Evolutionary conservation across 2,797 vertebrate genomes (phyloP).

Genomic region (Zenarchopterus dispar): DNA sequence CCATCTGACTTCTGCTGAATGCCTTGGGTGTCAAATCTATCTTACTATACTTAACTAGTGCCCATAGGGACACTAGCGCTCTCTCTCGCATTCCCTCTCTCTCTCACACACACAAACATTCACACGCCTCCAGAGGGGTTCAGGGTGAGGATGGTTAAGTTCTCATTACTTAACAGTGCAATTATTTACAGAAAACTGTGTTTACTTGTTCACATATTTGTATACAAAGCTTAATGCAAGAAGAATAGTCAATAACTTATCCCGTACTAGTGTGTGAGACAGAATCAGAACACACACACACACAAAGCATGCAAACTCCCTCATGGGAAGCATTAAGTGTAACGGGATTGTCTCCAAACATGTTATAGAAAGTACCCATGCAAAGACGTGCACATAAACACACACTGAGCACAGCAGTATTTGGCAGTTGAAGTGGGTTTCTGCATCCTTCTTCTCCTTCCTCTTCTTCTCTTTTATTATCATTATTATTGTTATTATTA

Average conservation of each 20-base stretch:
- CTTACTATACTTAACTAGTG: conserved; percentile 70
- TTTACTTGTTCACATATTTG: conserved; percentile 1
- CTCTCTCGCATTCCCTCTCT: conserved; percentile 2
- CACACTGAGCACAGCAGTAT: neutral
- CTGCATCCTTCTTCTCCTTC: no score
- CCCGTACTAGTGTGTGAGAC: neutral
- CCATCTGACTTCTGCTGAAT: conserved; percentile 39
- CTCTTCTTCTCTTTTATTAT: no score
- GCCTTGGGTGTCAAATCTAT: conserved; percentile 67
- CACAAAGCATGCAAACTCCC: neutral
- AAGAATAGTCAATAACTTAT: neutral
- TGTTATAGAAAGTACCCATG: neutral
- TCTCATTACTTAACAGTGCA: conserved; percentile 47
- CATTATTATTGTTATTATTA: no score
- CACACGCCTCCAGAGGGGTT: conserved; percentile 42
- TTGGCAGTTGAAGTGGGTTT: neutral
- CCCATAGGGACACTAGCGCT: conserved; percentile 41
- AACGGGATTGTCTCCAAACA: conserved; percentile 16
- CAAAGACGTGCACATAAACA: neutral
- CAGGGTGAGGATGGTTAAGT: conserved; percentile 27
- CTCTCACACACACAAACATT: neutral
- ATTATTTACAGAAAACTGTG: conserved; percentile 33
- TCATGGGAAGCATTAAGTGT: conserved; percentile 13
- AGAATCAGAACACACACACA: neutral
- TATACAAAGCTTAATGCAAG: neutral